A percentile compares a stretch with the other conserved stretches of the same genome.
These are phyloP conservation scores for Lepidocyrtinus sp. DNA, from an alignment of 2,888 invertebrate species.

Conservation along the genomic window DNA sequence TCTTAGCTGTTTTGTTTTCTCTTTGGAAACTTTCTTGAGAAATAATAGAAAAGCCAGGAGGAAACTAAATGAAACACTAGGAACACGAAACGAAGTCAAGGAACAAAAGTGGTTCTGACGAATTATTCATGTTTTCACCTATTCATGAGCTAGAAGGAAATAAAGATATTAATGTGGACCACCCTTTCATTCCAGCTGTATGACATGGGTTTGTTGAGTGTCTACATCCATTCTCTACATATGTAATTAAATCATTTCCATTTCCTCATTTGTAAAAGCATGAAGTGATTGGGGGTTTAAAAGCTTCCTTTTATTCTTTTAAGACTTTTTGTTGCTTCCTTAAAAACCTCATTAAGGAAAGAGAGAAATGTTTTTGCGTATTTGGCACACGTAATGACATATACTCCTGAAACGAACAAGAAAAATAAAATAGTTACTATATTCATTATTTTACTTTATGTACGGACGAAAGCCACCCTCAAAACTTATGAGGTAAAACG, in stretches of 20 bases:
- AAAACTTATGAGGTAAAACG: too few relatives aligned
- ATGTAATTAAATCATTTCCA: constrained; percentile 3
- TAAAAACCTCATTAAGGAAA: too few relatives aligned
- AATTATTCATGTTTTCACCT: neutral
- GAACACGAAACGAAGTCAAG: neutral
- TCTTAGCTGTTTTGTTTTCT: neutral
- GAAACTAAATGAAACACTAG: neutral
- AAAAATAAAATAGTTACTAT: too few relatives aligned
- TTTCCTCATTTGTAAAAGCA: too few relatives aligned
- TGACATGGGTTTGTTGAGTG: neutral
- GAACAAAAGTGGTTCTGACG: neutral
- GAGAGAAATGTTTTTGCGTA: too few relatives aligned
- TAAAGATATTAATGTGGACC: neutral
- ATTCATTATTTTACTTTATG: too few relatives aligned
- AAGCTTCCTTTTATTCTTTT: too few relatives aligned
- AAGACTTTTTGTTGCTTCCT: too few relatives aligned
- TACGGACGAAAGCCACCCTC: too few relatives aligned
- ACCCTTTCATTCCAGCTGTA: neutral
- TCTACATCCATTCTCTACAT: neutral
- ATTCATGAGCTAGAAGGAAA: neutral
- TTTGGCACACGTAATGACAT: too few relatives aligned
- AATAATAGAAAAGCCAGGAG: constrained; percentile 7
- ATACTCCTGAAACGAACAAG: too few relatives aligned
- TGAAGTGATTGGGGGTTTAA: too few relatives aligned
- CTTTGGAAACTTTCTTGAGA: constrained; percentile 18